Evolutionary conservation across 2,888 invertebrate genomes (phyloP).

Genomic region (Prionchulus punctatus): DNA sequence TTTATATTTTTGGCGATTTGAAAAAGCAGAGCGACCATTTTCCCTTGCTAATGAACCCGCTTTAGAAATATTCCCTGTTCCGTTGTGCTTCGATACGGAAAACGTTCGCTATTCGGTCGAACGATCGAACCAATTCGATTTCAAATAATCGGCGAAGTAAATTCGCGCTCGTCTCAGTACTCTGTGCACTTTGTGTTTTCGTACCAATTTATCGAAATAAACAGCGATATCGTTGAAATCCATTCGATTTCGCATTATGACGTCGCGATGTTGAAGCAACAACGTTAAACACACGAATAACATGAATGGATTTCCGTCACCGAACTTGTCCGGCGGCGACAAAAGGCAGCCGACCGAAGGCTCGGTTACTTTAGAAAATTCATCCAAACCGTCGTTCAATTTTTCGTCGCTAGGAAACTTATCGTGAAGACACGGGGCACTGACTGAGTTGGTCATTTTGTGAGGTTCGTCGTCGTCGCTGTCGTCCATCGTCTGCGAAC

Average conservation of each 20-base stretch:
- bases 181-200: constrained; percentile 76
- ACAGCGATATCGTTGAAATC: constrained; percentile 94
- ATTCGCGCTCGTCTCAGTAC: constrained; percentile 76
- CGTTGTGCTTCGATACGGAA: too few relatives aligned
- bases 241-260: constrained; percentile 70
- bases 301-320: constrained; percentile 84
- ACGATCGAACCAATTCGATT: too few relatives aligned
- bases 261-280: constrained; percentile 73
- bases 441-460: too few relatives aligned
- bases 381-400: constrained; percentile 13
- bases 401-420: too few relatives aligned
- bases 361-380: constrained; percentile 14
- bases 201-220: constrained; percentile 93
- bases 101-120: too few relatives aligned
- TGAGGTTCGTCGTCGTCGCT: too few relatives aligned
- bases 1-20: too few relatives aligned
- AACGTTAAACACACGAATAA: constrained; percentile 87
- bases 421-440: too few relatives aligned
- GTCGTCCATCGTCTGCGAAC: too few relatives aligned
- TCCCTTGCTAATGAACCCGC: too few relatives aligned
- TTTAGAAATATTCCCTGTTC: too few relatives aligned
- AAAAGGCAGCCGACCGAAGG: constrained; percentile 35
- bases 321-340: constrained; percentile 69
- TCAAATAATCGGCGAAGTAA: constrained; percentile 76
- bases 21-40: too few relatives aligned